Evolutionary conservation across 2,888 invertebrate species (phyloP).

Genomic region (Lithophane leautieri): DNA sequence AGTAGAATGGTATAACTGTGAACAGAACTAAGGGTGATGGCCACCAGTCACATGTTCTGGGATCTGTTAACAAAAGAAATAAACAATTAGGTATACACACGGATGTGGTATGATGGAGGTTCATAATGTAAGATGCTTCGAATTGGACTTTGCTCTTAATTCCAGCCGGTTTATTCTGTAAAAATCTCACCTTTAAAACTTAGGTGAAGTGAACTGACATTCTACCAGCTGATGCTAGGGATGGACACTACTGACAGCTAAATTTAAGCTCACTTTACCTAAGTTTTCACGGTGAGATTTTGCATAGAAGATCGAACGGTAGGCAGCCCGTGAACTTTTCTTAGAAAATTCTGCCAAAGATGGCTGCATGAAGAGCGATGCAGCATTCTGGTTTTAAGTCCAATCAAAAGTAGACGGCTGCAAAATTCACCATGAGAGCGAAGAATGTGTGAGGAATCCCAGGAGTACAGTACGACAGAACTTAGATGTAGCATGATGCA

Average conservation of each 20-base stretch:
- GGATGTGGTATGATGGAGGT: neutral
- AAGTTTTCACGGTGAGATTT: too few relatives aligned
- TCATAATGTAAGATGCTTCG: neutral
- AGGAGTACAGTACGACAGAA: too few relatives aligned
- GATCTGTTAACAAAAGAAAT: slow-evolving; percentile 57
- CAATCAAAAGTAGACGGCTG: neutral
- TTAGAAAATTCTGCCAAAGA: neutral
- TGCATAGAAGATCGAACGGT: too few relatives aligned
- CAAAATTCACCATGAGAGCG: too few relatives aligned
- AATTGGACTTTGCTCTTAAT: neutral
- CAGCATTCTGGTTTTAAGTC: too few relatives aligned
- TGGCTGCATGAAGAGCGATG: neutral
- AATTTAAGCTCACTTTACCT: too few relatives aligned
- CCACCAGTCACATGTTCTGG: slow-evolving; percentile 61
- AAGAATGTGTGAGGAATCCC: neutral
- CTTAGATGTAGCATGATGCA: too few relatives aligned
- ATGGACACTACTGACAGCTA: too few relatives aligned
- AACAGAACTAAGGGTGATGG: slow-evolving; percentile 46
- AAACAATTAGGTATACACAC: neutral
- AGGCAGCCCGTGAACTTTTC: neutral
- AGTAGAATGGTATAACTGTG: slow-evolving; percentile 49
- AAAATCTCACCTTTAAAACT: too few relatives aligned
- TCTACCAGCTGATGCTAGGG: too few relatives aligned
- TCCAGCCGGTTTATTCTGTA: too few relatives aligned
- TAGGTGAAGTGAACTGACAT: too few relatives aligned